phyloP scores from a whole-genome alignment of 2,888 invertebrate species.

The Calameuta filiformis region DNA sequence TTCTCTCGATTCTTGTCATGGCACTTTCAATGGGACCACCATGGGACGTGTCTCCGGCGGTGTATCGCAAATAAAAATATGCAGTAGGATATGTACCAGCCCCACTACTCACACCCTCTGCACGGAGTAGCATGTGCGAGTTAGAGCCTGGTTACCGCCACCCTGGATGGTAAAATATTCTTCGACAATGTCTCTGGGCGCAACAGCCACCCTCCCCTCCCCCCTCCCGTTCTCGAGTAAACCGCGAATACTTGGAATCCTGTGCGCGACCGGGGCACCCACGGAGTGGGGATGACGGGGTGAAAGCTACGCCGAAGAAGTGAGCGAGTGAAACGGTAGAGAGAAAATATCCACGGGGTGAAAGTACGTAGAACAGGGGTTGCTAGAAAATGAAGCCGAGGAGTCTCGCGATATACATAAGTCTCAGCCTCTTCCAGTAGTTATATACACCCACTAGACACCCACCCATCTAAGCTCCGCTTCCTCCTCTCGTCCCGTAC shows the following conservation, averaged over 20 bases:
- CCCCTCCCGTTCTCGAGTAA: background rate
- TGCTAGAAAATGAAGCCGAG: background rate
- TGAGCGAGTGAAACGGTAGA: background rate
- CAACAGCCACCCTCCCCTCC: background rate
- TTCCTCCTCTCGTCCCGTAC: background rate
- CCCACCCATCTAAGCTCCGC: background rate
- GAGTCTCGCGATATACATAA: background rate
- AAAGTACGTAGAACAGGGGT: background rate
- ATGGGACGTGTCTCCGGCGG: background rate
- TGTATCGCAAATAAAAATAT: conserved; percentile 18
- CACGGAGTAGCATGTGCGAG: conserved; percentile 39
- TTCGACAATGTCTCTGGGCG: conserved; percentile 25
- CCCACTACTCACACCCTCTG: background rate
- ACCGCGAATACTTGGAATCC: background rate
- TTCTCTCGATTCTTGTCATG: background rate
- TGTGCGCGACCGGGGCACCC: background rate
- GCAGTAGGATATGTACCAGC: conserved; percentile 8
- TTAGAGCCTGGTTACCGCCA: conserved; percentile 25
- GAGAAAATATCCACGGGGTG: background rate
- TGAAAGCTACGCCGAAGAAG: background rate
- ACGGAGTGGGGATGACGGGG: background rate
- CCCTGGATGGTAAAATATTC: conserved; percentile 31
- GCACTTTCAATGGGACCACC: background rate
- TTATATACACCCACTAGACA: background rate
- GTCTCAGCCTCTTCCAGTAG: background rate